These are phyloP conservation scores for Perdix hodgsoniae DNA, from an alignment of 2,797 vertebrate genomes.

Conservation along the genomic window DNA sequence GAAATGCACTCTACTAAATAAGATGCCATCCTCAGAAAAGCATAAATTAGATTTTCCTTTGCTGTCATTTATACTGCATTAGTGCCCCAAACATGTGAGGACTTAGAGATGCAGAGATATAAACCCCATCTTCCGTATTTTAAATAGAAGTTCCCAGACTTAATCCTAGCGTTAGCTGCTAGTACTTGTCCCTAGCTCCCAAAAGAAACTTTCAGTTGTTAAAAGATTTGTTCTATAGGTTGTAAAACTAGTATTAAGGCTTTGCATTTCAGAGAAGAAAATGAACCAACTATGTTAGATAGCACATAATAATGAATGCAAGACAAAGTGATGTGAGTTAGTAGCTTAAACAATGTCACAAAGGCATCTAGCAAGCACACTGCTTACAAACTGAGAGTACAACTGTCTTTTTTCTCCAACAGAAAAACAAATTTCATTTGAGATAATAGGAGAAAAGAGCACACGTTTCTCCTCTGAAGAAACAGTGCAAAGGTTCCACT, in stretches of 20 bases:
- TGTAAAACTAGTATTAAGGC: not conserved
- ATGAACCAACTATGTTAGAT: not conserved
- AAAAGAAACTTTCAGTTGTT: not conserved
- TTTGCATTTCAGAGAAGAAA: not conserved
- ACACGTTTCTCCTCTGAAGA: not conserved
- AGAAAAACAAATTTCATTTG: not conserved
- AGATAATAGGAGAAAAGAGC: not conserved
- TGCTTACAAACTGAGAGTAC: not conserved
- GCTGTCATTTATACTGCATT: not conserved
- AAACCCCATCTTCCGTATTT: not conserved
- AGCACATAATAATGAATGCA: not conserved
- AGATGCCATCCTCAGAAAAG: not conserved
- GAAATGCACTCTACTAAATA: not conserved
- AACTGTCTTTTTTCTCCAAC: not conserved
- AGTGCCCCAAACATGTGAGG: not conserved
- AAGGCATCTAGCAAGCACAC: not conserved
- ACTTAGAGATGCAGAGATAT: not conserved
- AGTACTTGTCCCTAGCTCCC: no score
- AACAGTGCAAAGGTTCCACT: not conserved
- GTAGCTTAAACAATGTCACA: not conserved
- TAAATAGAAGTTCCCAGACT: not conserved
- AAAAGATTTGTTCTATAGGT: not conserved
- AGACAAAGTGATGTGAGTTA: not conserved
- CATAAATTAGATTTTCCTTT: not conserved
- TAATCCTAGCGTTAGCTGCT: not conserved